Conservation (phyloP, 1,140 invertebrate genomes). For the Pogonus chalceus region DNA sequence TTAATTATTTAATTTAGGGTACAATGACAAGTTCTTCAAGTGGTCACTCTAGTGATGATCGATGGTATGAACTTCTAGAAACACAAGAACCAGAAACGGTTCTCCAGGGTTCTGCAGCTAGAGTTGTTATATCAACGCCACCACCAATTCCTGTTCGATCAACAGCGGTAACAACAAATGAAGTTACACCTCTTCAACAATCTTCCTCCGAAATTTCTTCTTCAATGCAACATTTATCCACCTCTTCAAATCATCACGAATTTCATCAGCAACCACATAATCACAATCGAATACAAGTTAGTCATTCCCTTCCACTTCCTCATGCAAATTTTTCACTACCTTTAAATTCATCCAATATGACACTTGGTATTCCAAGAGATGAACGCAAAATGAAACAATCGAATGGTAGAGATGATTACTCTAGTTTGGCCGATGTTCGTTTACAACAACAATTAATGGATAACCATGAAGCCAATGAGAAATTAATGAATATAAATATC, state of each 20-base stretch:
- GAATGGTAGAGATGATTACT: slow-evolving; percentile 22
- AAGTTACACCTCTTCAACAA: slow-evolving; percentile 20
- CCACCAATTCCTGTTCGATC: slow-evolving; percentile 14
- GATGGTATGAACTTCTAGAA: slow-evolving; percentile 43
- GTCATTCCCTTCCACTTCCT: slow-evolving; percentile 35
- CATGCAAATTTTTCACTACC: slow-evolving; percentile 34
- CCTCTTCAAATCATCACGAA: background rate
- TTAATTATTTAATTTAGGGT: slow-evolving; percentile 29
- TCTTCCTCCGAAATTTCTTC: background rate
- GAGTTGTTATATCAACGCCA: slow-evolving; percentile 14
- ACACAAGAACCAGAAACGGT: slow-evolving; percentile 20
- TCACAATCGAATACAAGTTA: slow-evolving; percentile 35
- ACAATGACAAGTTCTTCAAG: slow-evolving; percentile 53
- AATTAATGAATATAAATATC: slow-evolving; percentile 33
- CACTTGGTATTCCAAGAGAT: slow-evolving; percentile 23
- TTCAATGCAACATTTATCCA: slow-evolving; percentile 2
- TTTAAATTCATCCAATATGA: slow-evolving; percentile 38
- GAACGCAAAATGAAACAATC: slow-evolving; percentile 16
- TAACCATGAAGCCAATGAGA: slow-evolving; percentile 37
- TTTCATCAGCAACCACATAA: slow-evolving; percentile 23
- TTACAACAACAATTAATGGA: slow-evolving; percentile 46
- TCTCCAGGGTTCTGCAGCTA: slow-evolving; percentile 21
- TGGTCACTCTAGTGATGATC: slow-evolving; percentile 56
- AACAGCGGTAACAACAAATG: slow-evolving; percentile 28
- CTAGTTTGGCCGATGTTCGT: slow-evolving; percentile 34